Conservation (phyloP, 2,888 invertebrate genomes). For the Galerucella calmariensis region DNA sequence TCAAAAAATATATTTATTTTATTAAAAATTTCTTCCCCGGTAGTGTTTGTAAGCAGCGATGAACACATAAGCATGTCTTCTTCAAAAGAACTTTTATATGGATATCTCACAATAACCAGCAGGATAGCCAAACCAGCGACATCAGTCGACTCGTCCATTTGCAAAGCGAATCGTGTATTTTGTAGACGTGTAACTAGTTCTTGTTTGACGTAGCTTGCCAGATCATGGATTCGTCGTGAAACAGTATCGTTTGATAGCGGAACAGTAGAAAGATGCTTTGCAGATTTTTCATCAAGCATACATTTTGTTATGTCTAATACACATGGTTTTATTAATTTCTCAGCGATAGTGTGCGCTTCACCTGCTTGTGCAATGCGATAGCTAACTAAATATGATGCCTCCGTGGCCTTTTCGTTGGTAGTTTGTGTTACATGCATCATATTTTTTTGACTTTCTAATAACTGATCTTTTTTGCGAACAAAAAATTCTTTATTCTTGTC, state of each 20-base stretch:
- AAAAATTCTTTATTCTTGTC: no score
- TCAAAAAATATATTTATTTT: no score
- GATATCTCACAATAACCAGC: conserved; percentile 55
- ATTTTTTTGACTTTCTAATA: no score
- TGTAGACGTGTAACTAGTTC: conserved; percentile 17
- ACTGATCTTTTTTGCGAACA: no score
- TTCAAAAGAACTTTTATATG: conserved; percentile 47
- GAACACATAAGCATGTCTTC: conserved; percentile 43
- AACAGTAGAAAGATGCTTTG: conserved; percentile 20
- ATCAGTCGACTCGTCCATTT: conserved; percentile 53
- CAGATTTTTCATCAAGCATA: conserved; percentile 37
- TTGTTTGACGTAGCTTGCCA: conserved; percentile 8
- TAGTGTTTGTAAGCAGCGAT: conserved; percentile 14
- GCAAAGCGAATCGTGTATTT: conserved; percentile 46
- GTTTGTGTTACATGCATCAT: not conserved
- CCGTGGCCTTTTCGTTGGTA: conserved; percentile 23
- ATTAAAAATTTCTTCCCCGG: no score
- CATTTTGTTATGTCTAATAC: conserved; percentile 33
- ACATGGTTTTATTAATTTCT: conserved; percentile 33
- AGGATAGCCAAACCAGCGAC: conserved; percentile 51
- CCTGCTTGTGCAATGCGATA: no score
- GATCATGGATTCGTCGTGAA: no score
- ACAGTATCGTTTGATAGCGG: no score
- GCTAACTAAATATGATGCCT: not conserved
- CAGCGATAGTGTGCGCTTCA: no score